Conservation (phyloP, 2,888 invertebrate species). For the Tenthredo notha region DNA sequence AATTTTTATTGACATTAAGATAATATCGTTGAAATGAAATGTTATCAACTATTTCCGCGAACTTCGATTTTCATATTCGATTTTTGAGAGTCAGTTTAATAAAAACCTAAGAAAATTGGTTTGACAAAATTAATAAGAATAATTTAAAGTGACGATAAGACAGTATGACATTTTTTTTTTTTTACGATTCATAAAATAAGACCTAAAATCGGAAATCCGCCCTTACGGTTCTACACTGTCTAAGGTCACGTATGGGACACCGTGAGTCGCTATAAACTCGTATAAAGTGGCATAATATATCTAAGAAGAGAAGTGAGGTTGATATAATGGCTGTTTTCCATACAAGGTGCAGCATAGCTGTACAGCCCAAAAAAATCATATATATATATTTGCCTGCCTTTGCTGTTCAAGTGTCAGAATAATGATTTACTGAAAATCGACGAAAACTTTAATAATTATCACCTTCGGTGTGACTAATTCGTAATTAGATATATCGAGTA, state of each 20-base stretch:
- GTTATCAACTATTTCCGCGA: background rate
- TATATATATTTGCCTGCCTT: too few relatives aligned
- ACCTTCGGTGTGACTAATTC: background rate
- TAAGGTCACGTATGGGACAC: conserved; percentile 22
- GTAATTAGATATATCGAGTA: background rate
- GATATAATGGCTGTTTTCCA: conserved; percentile 4
- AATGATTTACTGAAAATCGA: background rate
- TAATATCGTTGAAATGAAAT: background rate
- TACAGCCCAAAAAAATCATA: background rate
- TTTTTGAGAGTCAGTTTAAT: background rate
- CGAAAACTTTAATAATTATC: background rate
- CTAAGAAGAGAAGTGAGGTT: conserved; percentile 25
- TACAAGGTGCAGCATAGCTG: background rate
- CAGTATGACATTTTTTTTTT: background rate
- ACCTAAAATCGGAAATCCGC: background rate
- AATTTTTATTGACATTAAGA: background rate
- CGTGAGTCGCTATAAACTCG: conserved; percentile 31
- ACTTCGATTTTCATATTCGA: background rate
- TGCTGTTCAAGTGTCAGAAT: background rate
- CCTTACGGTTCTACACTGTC: background rate
- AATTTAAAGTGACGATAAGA: background rate
- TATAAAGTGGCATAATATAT: conserved; percentile 39
- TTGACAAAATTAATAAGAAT: background rate
- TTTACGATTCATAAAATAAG: background rate
- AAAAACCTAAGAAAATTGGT: background rate